Base-by-base conservation (phyloP, 2,888 invertebrate species). In the Helleia helle region DNA sequence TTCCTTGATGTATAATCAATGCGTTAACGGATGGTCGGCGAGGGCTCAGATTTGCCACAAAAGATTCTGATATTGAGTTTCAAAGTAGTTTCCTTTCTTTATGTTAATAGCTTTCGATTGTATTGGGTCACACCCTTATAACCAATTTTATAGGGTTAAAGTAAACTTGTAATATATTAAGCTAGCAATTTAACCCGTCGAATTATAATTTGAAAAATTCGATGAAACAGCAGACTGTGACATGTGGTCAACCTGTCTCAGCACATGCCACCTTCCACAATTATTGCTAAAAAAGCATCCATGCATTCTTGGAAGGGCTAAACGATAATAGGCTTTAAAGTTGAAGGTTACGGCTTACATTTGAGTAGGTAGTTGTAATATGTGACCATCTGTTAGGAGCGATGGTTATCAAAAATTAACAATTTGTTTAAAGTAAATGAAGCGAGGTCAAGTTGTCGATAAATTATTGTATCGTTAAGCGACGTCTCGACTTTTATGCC, bases 341-440 rank as follows among this genome's bases (percentile, higher is more conserved):
- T 0, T 0, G 2, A 1, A 0, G 0, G 0, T 14, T 52, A 65
- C 38, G 51, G 56, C 52, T 44, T n/a, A 50, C 43, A 58, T 46
- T 68, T 1, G 18, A 8, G 18, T 44, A 41, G 9, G 2, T 6
- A 15, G 40, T 38, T 46, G 55, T 47, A 55, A 51, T 56, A 58
- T 54, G 58, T 47, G 51, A 58, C 77, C 84, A 84, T 79, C 79
- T 84, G 84, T 81, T 80, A 70, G 74, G 70, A 75, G 75, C 67
- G 84, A 83, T 81, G 68, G 74, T 69, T 81, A 84, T 83, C 83
- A 70, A 80, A 79, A 84, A 83, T 84, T 83, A 83, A 84, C 81
- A 84, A 84, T 84, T 84, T 84, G 83, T 84, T 83, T 81, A 83
- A 84, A 79, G 75, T 73, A 81, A 84, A 84, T 81, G 76, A 79